A percentile compares a stretch with the other conserved stretches of the same genome.
These are phyloP conservation scores for Onychostruthus taczanowskii DNA, from an alignment of 2,113 vertebrate species.

Conservation along the genomic window DNA sequence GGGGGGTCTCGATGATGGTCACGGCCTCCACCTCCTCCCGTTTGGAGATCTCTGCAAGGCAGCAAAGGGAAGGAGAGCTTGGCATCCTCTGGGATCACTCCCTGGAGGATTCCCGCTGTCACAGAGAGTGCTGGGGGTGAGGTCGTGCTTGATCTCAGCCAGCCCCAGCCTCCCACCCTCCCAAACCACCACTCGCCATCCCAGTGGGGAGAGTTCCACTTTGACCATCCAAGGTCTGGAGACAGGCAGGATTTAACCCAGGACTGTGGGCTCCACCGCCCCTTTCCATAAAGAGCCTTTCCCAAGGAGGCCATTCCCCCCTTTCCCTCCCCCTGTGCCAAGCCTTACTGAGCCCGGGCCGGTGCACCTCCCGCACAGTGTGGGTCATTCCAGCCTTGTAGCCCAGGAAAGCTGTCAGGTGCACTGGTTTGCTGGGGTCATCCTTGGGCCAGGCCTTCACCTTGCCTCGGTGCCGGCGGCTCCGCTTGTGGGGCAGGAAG, in stretches of 20 bases:
- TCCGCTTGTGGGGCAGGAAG: slow-evolving; percentile 80
- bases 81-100: rapidly evolving
- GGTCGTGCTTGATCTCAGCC: neutral
- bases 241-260: neutral
- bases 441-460: slow-evolving; percentile 82
- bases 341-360: slow-evolving; percentile 78
- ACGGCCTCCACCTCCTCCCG: slow-evolving; percentile 81
- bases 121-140: neutral
- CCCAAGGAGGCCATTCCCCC: neutral
- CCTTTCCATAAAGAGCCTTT: neutral
- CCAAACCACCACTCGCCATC: neutral
- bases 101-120: rapidly evolving
- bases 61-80: neutral
- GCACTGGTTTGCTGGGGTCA: slow-evolving; percentile 76
- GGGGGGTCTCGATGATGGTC: slow-evolving; percentile 79
- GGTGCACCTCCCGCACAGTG: slow-evolving; percentile 75
- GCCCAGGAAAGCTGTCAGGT: slow-evolving; percentile 81
- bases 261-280: neutral
- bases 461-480: slow-evolving; percentile 77
- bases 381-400: slow-evolving; percentile 86
- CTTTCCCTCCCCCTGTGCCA: neutral
- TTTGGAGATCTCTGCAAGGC: slow-evolving; percentile 74
- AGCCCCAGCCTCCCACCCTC: neutral
- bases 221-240: neutral
- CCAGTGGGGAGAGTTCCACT: neutral